phyloP scores from a whole-genome alignment of 2,113 vertebrate species.

The Chaetodon auriga region DNA sequence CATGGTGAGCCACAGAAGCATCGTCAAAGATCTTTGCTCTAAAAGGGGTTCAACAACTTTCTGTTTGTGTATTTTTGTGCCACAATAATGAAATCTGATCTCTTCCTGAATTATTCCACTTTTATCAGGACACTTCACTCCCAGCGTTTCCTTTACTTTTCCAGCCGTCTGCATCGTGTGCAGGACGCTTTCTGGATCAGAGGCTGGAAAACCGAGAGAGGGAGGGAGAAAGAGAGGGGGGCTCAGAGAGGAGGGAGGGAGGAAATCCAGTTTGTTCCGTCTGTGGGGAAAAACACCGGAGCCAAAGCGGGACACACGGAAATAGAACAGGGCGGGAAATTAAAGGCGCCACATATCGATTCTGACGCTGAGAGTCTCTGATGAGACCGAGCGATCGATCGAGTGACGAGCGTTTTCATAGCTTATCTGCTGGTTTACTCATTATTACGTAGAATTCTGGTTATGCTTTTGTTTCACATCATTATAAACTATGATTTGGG shows the following conservation, averaged over 20 bases:
- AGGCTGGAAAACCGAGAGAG: slow-evolving; percentile 42
- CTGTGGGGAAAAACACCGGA: slow-evolving; percentile 5
- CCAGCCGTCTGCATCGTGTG: neutral
- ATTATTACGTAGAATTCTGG: too few relatives aligned
- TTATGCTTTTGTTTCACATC: too few relatives aligned
- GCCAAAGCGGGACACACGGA: neutral
- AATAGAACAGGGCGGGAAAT: slow-evolving; percentile 36
- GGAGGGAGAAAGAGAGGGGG: too few relatives aligned
- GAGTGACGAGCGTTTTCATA: too few relatives aligned
- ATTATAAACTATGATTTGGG: too few relatives aligned
- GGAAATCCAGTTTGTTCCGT: slow-evolving; percentile 22
- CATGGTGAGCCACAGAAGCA: neutral
- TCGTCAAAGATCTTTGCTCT: neutral
- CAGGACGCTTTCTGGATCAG: slow-evolving; percentile 39
- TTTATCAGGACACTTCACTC: neutral
- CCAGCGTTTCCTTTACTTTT: slow-evolving; percentile 45
- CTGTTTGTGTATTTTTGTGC: neutral
- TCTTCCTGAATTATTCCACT: too few relatives aligned
- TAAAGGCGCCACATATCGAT: slow-evolving; percentile 24
- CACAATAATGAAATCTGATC: neutral
- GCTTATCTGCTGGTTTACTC: too few relatives aligned
- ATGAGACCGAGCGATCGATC: too few relatives aligned
- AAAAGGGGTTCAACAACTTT: too few relatives aligned
- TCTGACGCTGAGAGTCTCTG: neutral
- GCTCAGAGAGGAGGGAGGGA: neutral